A percentile compares a stretch with the other conserved stretches of the same genome.
Conservation (phyloP, 2,113 vertebrate species). For the Cyprinodon tularosa region DNA sequence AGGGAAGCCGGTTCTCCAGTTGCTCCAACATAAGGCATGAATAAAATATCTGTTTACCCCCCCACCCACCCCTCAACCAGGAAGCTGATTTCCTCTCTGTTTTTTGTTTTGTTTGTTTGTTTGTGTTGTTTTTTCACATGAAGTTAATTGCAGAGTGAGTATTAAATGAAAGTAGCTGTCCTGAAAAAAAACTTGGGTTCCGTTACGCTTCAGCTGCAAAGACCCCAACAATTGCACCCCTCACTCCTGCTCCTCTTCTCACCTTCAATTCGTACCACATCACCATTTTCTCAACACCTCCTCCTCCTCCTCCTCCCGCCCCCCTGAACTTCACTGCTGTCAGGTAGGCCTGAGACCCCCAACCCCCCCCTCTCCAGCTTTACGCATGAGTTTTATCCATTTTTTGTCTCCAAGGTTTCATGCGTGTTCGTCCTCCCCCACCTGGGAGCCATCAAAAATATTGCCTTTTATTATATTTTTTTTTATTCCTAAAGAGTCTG, state of each 20-base stretch:
- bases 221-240: conserved; percentile 59
- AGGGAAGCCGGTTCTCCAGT: conserved; percentile 66
- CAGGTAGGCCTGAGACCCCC: conserved; percentile 64
- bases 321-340: conserved; percentile 71
- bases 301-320: conserved; percentile 24
- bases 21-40: conserved; percentile 71
- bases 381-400: conserved; percentile 78
- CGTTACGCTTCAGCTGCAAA: conserved; percentile 63
- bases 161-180: conserved; percentile 61
- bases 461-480: background rate
- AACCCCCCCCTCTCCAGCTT: conserved; percentile 49
- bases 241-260: conserved; percentile 60
- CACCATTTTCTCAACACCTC: conserved; percentile 64
- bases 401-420: conserved; percentile 53
- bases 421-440: conserved; percentile 66
- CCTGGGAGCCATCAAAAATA: conserved; percentile 63
- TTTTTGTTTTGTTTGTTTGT: conserved; percentile 40
- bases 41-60: conserved; percentile 69
- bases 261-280: conserved; percentile 75
- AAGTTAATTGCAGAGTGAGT: conserved; percentile 69
- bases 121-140: conserved; percentile 72
- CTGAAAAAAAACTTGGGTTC: conserved; percentile 62
- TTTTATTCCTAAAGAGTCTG: conserved; percentile 48
- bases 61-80: conserved; percentile 62
- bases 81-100: conserved; percentile 78